Percentiles rank a stretch among this genome's conserved stretches.
Conservation (phyloP, 2,888 invertebrate species). For the Sinhomidia bicolor region DNA sequence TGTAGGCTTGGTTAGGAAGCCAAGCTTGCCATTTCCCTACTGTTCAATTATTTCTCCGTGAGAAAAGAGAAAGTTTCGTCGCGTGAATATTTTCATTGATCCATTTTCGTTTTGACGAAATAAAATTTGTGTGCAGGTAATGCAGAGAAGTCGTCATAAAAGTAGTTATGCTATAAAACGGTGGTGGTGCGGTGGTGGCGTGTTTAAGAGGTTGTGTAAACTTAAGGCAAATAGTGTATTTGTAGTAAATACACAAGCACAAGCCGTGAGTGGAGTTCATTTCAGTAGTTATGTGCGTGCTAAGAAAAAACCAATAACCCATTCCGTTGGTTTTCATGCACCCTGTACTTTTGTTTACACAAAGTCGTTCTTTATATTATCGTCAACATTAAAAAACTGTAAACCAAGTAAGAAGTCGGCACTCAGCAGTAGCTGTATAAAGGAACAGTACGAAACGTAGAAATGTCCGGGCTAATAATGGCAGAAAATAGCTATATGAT, state of each 20-base stretch:
- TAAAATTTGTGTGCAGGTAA: conserved; percentile 16
- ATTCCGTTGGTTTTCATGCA: not conserved
- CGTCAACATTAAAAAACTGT: not conserved
- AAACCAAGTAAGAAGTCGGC: too few relatives aligned
- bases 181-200: too few relatives aligned
- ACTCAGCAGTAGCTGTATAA: too few relatives aligned
- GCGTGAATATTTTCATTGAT: conserved; percentile 62
- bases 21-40: not conserved
- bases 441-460: too few relatives aligned
- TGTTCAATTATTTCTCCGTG: not conserved
- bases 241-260: too few relatives aligned
- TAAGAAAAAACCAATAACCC: not conserved
- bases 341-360: not conserved
- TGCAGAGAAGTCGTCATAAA: conserved; percentile 1
- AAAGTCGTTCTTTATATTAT: not conserved
- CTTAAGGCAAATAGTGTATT: not conserved
- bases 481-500: too few relatives aligned
- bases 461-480: too few relatives aligned
- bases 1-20: not conserved
- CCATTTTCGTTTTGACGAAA: conserved; percentile 41
- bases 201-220: not conserved
- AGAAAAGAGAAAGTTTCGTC: conserved; percentile 1
- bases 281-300: conserved; percentile 5
- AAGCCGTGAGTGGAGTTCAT: not conserved
- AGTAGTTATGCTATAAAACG: not conserved